Conservation (phyloP, 2,888 invertebrate genomes). For the Rhingia rostrata region DNA sequence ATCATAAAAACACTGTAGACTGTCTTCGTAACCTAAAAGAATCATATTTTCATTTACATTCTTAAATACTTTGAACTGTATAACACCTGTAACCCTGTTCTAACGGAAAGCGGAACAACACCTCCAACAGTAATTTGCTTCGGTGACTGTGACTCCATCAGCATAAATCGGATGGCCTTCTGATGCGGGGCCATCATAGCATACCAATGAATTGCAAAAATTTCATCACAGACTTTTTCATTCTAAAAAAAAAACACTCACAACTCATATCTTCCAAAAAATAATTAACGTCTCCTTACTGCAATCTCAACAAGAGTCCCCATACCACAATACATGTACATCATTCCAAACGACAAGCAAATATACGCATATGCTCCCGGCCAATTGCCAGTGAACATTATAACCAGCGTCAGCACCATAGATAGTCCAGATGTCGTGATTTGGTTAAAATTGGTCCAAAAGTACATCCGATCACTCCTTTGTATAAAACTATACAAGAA, state of each 20-base stretch:
- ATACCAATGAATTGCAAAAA: slow-evolving; percentile 76
- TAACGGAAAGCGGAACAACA: slow-evolving; percentile 74
- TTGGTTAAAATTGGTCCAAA: slow-evolving; percentile 59
- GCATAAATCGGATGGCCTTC: slow-evolving; percentile 71
- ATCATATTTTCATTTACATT: not conserved
- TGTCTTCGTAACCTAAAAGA: slow-evolving; percentile 77
- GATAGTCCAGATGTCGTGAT: slow-evolving; percentile 52
- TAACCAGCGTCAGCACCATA: slow-evolving; percentile 56
- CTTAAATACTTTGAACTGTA: not conserved
- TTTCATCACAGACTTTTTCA: slow-evolving; percentile 45
- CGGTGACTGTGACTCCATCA: slow-evolving; percentile 71
- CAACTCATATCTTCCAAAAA: not conserved
- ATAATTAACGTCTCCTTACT: slow-evolving; percentile 10
- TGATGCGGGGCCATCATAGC: slow-evolving; percentile 69
- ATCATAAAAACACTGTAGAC: slow-evolving; percentile 78
- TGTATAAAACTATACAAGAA: slow-evolving; percentile 17
- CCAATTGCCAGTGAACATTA: slow-evolving; percentile 60
- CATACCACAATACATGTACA: slow-evolving; percentile 67
- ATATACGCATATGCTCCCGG: slow-evolving; percentile 61
- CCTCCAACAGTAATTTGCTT: slow-evolving; percentile 66
- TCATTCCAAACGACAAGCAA: slow-evolving; percentile 23
- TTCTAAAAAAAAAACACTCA: slow-evolving; percentile 21
- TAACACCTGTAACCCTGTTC: not conserved
- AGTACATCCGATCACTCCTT: not conserved
- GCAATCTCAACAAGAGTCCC: slow-evolving; percentile 61